phyloP scores from a whole-genome alignment of 2,888 invertebrate species.

The Tenthredo distinguenda region DNA sequence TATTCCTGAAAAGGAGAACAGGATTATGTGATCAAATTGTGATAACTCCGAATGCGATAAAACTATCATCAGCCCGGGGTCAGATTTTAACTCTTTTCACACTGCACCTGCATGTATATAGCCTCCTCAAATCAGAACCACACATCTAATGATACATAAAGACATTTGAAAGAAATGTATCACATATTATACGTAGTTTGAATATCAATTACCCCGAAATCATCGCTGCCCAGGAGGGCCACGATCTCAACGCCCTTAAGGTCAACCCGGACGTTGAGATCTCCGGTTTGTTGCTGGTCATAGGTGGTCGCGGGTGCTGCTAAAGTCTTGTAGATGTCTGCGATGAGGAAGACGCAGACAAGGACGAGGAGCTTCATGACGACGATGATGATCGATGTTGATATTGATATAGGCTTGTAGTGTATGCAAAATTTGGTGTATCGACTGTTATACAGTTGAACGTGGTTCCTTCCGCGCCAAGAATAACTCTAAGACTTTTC shows the following conservation, averaged over 20 bases:
- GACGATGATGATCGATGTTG: slow-evolving; percentile 44
- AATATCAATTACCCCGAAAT: slow-evolving; percentile 81
- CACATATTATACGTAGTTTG: neutral
- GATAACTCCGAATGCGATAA: neutral
- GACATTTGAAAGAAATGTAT: too few species aligned
- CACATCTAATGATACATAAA: neutral
- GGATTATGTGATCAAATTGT: neutral
- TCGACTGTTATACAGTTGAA: neutral
- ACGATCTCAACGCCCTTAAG: slow-evolving; percentile 89
- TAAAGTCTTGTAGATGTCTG: slow-evolving; percentile 73
- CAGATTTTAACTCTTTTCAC: neutral
- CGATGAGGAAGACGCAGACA: slow-evolving; percentile 80
- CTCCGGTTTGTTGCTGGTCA: slow-evolving; percentile 90
- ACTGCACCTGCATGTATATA: neutral
- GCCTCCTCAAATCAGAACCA: neutral
- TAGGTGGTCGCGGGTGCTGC: slow-evolving; percentile 70
- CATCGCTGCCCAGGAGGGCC: slow-evolving; percentile 83
- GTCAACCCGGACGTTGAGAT: slow-evolving; percentile 89
- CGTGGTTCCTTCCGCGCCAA: neutral
- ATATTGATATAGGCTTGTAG: neutral
- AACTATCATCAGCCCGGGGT: neutral
- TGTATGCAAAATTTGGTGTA: slow-evolving; percentile 31
- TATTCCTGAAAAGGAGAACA: slow-evolving; percentile 81
- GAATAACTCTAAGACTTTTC: neutral
- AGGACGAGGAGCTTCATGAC: slow-evolving; percentile 63